Evolutionary conservation across 2,113 vertebrate genomes (phyloP).

Genomic region (Oreotrochilus melanogaster): DNA sequence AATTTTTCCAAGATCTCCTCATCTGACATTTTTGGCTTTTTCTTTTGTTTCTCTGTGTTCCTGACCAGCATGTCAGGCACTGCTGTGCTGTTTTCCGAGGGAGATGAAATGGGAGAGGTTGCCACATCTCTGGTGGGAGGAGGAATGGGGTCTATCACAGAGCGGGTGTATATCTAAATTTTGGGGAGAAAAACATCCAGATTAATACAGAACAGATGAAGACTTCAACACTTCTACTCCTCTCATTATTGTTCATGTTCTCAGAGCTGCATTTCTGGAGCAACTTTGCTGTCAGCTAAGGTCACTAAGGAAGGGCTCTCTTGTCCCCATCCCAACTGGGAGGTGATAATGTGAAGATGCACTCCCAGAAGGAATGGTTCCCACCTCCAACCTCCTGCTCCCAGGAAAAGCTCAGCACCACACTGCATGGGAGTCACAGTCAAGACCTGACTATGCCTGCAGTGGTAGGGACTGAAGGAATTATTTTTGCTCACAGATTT

Average conservation of each 20-base stretch:
- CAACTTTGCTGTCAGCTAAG: neutral
- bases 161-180: conserved; percentile 93
- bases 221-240: neutral
- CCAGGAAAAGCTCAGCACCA: neutral
- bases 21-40: conserved; percentile 97
- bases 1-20: conserved; percentile 98
- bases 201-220: neutral
- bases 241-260: neutral
- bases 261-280: neutral
- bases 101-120: conserved; percentile 87
- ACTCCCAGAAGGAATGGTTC: neutral
- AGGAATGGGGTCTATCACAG: conserved; percentile 92
- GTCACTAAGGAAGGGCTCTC: neutral
- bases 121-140: conserved; percentile 89
- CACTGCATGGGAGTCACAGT: neutral
- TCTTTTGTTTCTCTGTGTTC: conserved; percentile 88
- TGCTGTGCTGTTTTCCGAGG: conserved; percentile 77
- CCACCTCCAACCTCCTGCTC: neutral
- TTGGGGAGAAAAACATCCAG: neutral
- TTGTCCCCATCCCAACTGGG: rapidly evolving
- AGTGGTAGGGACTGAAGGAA: neutral
- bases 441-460: rapidly evolving
- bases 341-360: neutral
- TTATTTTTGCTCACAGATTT: conserved; percentile 88
- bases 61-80: conserved; percentile 80